Conservation (phyloP, 2,113 vertebrate species). For the Caranx ignobilis region DNA sequence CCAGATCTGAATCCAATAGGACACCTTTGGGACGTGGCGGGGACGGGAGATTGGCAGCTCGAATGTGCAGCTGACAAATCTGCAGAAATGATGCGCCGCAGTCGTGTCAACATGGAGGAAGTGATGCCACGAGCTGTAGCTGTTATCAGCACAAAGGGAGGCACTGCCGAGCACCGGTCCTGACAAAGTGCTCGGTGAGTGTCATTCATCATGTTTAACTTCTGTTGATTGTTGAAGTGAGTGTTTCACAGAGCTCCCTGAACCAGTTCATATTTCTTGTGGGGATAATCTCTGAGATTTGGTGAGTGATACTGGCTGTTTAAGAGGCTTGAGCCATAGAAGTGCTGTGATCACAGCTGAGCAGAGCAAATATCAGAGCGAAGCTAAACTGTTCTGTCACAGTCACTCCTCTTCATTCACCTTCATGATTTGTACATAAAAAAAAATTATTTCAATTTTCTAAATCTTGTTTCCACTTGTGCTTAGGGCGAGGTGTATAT, state of each 20-base stretch:
- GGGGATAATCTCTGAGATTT: slow-evolving; percentile 1
- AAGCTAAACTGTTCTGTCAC: not conserved
- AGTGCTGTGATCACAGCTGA: slow-evolving; percentile 16
- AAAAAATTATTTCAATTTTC: not conserved
- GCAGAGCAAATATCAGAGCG: not conserved
- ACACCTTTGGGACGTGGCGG: not conserved
- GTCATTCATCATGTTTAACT: not conserved
- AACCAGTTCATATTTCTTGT: not conserved
- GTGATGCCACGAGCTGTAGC: not conserved
- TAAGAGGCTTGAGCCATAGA: not conserved
- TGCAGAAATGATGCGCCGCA: not conserved
- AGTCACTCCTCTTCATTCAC: slow-evolving; percentile 6
- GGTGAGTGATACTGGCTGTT: not conserved
- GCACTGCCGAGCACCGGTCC: not conserved
- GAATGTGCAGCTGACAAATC: not conserved
- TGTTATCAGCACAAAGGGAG: not conserved
- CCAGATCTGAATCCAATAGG: not conserved
- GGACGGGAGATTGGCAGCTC: not conserved
- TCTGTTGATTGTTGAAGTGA: not conserved
- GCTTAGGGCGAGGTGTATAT: not conserved
- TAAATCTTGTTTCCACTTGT: not conserved
- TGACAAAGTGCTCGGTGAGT: not conserved
- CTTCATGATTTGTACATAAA: not conserved
- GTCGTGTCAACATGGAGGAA: not conserved
- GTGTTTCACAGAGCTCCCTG: not conserved